Conservation (phyloP, 1,140 invertebrate species). For the Euglossa dilemma region DNA sequence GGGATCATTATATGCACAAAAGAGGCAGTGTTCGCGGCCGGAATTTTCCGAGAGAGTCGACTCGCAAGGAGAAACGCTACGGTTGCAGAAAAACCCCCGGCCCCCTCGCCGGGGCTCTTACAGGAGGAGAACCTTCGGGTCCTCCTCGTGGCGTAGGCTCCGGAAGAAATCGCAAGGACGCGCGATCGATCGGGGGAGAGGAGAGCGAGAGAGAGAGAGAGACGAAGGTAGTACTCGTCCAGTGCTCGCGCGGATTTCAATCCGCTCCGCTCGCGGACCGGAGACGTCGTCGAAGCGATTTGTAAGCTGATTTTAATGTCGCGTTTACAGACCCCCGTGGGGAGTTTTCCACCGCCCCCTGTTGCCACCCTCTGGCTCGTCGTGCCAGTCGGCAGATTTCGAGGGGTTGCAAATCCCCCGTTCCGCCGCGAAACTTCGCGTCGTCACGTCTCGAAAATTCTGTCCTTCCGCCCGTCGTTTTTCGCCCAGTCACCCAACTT, state of each 20-base stretch:
- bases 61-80: constrained; percentile 58
- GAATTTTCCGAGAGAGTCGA: constrained; percentile 52
- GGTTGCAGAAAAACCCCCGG: constrained; percentile 61
- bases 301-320: constrained; percentile 75
- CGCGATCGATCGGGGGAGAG: constrained; percentile 25
- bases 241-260: constrained; percentile 59
- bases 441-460: constrained; percentile 26
- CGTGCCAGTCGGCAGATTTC: constrained; percentile 59
- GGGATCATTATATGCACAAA: constrained; percentile 51
- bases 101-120: background rate
- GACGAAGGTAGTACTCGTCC: constrained; percentile 34
- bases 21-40: constrained; percentile 16
- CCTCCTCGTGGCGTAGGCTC: constrained; percentile 1
- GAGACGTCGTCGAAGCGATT: constrained; percentile 69
- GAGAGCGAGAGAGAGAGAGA: background rate
- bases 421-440: constrained; percentile 9
- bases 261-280: constrained; percentile 56
- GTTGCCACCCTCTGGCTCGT: background rate
- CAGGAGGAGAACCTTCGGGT: background rate
- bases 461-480: constrained; percentile 11
- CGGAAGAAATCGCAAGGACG: constrained; percentile 25
- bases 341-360: constrained; percentile 25
- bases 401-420: constrained; percentile 38
- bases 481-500: constrained; percentile 52
- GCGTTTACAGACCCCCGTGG: constrained; percentile 69